phyloP scores from a whole-genome alignment of 2,797 vertebrate species.

The Acestrorhynchus altus region DNA sequence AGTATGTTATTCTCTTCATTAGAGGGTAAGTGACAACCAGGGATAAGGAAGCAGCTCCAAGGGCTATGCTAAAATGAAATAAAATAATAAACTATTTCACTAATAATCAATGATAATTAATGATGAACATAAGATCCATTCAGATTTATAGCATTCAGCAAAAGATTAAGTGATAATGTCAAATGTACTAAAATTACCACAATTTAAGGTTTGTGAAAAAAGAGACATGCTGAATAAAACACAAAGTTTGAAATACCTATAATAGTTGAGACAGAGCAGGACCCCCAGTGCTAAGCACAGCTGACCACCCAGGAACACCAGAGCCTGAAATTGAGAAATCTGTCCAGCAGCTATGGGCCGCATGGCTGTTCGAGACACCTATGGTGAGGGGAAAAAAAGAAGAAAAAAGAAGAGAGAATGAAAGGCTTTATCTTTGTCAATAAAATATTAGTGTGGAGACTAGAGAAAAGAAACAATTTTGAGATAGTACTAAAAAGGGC shows the following conservation, averaged over 20 bases:
- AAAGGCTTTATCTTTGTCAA: too few relatives aligned
- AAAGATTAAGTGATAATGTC: too few relatives aligned
- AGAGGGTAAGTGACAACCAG: constrained; percentile 91
- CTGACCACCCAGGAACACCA: constrained; percentile 90
- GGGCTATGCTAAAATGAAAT: constrained; percentile 79
- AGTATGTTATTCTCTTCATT: constrained; percentile 97
- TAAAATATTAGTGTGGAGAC: too few relatives aligned
- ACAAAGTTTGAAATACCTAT: constrained; percentile 80
- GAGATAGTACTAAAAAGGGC: too few relatives aligned
- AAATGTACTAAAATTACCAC: neutral
- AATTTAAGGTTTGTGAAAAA: neutral
- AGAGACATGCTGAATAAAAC: neutral
- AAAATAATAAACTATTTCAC: neutral
- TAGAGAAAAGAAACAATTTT: too few relatives aligned
- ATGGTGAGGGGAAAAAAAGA: constrained; percentile 44
- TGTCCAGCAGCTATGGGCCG: constrained; percentile 92
- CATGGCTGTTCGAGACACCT: constrained; percentile 90
- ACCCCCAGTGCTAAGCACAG: constrained; percentile 89
- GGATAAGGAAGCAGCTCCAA: constrained; percentile 89
- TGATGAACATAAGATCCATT: neutral
- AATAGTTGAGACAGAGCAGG: constrained; percentile 92
- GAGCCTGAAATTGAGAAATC: constrained; percentile 84
- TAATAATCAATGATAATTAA: neutral
- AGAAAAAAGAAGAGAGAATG: too few relatives aligned
- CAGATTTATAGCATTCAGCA: too few relatives aligned